Base-by-base conservation (phyloP, 2,888 invertebrate genomes). In the Catocala nupta region DNA sequence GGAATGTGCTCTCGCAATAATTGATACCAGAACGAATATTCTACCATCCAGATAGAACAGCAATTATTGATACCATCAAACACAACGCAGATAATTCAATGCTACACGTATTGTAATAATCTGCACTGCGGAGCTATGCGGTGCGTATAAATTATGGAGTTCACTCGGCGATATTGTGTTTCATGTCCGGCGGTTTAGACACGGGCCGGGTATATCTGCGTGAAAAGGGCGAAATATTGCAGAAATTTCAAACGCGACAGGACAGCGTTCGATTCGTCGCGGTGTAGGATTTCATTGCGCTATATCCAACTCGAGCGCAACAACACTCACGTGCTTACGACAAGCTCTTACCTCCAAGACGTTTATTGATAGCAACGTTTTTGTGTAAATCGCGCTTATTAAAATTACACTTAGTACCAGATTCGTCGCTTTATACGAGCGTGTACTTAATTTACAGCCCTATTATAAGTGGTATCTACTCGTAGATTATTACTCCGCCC, bases 201-300 rank as follows among this genome's bases (percentile, higher is more conserved):
- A 90, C 88, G 91, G 88, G 84, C 87, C 85, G 86, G 76, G 88
- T 91, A 90, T 93, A 92, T 92, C 92, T 91, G 90, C 89, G 91
- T 92, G 93, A 93, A 93, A 92, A 93, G 92, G 91, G 92, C 93
- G 88, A 93, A 93, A 93, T 93, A 94, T 94, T 92, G 93, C 92
- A 92, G 89, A 91, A 93, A 93, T 92, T 91, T 91, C 92, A 89
- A 92, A 90, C 80, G 89, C 88, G 93, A 93, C 93, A 92, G 92
- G 91, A 90, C 91, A 90, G 90, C 90, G 90, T 92, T 92, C 93
- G 92, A 93, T 93, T 93, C 90, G 93, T 90, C 90, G 87, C 86
- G 93, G 93, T 93, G 90, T 93, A 85, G 90, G 89, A 87, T 94
- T 93, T 93, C 93, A 94, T 93, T 93, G 93, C 90, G 90, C 84